phyloP scores from a whole-genome alignment of 2,113 vertebrate species.

The Dipodomys stephensi region DNA sequence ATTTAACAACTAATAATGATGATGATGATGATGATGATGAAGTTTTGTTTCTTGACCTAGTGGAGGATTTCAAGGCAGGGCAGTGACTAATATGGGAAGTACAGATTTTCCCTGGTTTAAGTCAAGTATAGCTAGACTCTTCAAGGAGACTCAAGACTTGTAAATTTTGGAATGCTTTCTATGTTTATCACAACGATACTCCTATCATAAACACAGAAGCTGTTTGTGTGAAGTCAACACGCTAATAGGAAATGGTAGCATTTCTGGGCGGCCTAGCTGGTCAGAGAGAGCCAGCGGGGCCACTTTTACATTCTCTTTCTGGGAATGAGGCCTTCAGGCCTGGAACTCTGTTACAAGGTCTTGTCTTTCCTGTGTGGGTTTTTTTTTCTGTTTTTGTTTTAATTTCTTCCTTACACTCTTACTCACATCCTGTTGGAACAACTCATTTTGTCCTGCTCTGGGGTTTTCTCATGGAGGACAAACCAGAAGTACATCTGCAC shows the following conservation, averaged over 20 bases:
- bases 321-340: background rate
- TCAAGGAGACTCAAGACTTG: background rate
- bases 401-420: slow-evolving; percentile 47
- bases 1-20: too few relatives aligned
- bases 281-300: too few relatives aligned
- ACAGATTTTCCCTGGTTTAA: background rate
- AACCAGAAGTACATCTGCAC: slow-evolving; percentile 50
- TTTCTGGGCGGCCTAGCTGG: background rate
- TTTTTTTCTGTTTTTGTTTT: too few relatives aligned
- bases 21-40: too few relatives aligned
- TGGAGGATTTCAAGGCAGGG: background rate
- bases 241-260: background rate
- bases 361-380: slow-evolving; percentile 13
- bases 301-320: background rate
- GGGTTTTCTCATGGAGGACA: slow-evolving; percentile 1
- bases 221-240: background rate
- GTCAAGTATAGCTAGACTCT: background rate
- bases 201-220: background rate
- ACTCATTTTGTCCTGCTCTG: slow-evolving; percentile 13
- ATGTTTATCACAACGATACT: background rate
- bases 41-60: background rate
- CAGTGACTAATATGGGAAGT: too few relatives aligned
- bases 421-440: slow-evolving; percentile 49
- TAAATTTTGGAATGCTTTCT: slow-evolving; percentile 13
- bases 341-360: background rate